Percentiles rank a stretch among this genome's conserved stretches.
Evolutionary conservation across 2,797 vertebrate species (phyloP).

Genomic region (Mormyrus hasselquistii): DNA sequence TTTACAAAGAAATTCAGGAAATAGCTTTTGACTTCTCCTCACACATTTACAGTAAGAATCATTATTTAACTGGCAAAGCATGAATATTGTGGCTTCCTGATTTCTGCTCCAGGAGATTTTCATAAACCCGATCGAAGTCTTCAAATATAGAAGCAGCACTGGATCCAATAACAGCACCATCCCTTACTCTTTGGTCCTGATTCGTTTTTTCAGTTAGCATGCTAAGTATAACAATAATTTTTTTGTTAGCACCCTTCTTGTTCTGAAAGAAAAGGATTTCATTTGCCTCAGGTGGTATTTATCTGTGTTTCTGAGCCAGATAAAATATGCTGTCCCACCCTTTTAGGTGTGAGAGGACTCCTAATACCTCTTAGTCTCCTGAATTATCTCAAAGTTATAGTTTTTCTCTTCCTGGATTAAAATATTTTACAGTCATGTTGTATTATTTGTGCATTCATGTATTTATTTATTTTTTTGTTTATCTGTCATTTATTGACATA

Average conservation of each 20-base stretch:
- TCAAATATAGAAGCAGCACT: slow-evolving; percentile 49
- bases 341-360: not conserved
- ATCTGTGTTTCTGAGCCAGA: not conserved
- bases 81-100: slow-evolving; percentile 41
- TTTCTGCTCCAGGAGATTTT: slow-evolving; percentile 45
- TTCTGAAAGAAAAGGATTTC: slow-evolving; percentile 1
- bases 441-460: not conserved
- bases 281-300: slow-evolving; percentile 3
- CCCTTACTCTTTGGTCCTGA: not conserved
- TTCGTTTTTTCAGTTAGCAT: not conserved
- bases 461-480: not conserved
- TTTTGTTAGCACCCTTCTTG: not conserved
- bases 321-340: slow-evolving; percentile 3
- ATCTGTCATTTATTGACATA: not conserved
- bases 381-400: not conserved
- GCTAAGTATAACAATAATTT: not conserved
- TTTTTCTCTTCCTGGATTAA: not conserved
- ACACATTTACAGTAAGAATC: not conserved
- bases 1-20: not conserved
- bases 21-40: not conserved
- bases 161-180: slow-evolving; percentile 26
- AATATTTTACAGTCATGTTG: not conserved
- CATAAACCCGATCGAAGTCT: slow-evolving; percentile 39
- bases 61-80: not conserved
- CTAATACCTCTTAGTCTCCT: not conserved